phyloP scores from a whole-genome alignment of 2,113 vertebrate species.

The Ctenodactylus gundi region DNA sequence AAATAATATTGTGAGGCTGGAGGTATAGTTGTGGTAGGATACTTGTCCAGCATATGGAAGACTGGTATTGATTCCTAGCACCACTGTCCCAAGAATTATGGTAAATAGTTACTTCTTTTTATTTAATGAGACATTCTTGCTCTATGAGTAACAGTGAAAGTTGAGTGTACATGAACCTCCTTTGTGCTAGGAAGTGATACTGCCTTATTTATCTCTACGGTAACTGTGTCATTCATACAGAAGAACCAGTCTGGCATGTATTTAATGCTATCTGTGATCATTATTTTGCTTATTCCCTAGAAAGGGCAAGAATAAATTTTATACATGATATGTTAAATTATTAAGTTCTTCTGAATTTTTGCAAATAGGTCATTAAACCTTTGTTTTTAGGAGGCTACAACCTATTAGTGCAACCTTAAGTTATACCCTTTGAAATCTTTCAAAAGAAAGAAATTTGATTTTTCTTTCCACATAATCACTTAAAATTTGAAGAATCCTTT shows the following conservation, averaged over 20 bases:
- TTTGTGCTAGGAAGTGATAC: not conserved
- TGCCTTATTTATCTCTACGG: not conserved
- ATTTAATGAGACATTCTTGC: not conserved
- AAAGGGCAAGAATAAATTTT: not conserved
- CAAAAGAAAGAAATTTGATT: constrained; percentile 30
- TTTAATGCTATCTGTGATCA: not conserved
- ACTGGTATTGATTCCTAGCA: not conserved
- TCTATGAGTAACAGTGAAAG: constrained; percentile 45
- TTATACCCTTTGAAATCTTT: constrained; percentile 17
- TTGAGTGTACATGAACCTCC: not conserved
- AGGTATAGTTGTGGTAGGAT: not conserved
- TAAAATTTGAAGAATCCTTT: constrained; percentile 33
- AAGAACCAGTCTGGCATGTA: not conserved
- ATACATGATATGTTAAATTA: not conserved
- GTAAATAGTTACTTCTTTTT: constrained; percentile 13
- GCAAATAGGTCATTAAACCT: not conserved
- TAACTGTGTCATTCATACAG: not conserved
- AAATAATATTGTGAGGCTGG: not conserved
- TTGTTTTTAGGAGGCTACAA: not conserved
- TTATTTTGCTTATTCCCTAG: constrained; percentile 27
- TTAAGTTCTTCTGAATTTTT: constrained; percentile 35
- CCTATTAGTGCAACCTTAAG: not conserved
- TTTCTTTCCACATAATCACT: not conserved
- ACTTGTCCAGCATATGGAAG: not conserved
- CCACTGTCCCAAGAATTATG: not conserved